These are phyloP conservation scores for Sander lucioperca DNA, from an alignment of 2,113 vertebrate species.

Conservation along the genomic window DNA sequence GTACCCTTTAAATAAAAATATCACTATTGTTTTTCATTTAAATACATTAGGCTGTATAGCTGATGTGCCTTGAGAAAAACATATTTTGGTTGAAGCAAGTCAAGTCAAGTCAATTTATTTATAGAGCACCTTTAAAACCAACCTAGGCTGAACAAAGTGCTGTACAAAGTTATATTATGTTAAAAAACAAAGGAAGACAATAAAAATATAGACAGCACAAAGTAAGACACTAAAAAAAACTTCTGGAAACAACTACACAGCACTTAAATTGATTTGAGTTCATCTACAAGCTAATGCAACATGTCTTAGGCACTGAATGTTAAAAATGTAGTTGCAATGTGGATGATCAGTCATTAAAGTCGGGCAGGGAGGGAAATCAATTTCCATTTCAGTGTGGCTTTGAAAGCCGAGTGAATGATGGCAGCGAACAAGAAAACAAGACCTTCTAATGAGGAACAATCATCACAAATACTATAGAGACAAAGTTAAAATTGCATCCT, in stretches of 20 bases:
- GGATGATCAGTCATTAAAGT: not conserved
- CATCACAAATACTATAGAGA: not conserved
- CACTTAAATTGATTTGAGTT: conserved; percentile 7
- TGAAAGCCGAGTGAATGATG: not conserved
- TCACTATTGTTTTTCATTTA: not conserved
- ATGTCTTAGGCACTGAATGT: not conserved
- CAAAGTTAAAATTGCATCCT: not conserved
- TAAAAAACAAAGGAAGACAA: too few species aligned
- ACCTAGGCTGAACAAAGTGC: too few species aligned
- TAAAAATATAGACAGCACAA: too few species aligned
- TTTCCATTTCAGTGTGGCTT: conserved; percentile 21
- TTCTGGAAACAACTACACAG: not conserved
- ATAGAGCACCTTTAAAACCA: too few species aligned
- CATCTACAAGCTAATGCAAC: too few species aligned
- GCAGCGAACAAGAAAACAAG: not conserved
- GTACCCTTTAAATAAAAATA: too few species aligned
- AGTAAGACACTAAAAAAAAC: too few species aligned
- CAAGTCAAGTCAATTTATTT: too few species aligned
- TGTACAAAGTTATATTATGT: too few species aligned
- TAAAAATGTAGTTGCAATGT: not conserved
- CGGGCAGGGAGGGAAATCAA: conserved; percentile 1
- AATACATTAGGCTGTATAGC: not conserved
- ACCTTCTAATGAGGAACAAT: not conserved
- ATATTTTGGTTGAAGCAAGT: not conserved
- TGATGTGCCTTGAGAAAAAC: not conserved